A percentile compares a stretch with the other conserved stretches of the same genome.
Evolutionary conservation across 2,888 invertebrate species (phyloP).

Genomic region (Pristionchus fissidentatus): DNA sequence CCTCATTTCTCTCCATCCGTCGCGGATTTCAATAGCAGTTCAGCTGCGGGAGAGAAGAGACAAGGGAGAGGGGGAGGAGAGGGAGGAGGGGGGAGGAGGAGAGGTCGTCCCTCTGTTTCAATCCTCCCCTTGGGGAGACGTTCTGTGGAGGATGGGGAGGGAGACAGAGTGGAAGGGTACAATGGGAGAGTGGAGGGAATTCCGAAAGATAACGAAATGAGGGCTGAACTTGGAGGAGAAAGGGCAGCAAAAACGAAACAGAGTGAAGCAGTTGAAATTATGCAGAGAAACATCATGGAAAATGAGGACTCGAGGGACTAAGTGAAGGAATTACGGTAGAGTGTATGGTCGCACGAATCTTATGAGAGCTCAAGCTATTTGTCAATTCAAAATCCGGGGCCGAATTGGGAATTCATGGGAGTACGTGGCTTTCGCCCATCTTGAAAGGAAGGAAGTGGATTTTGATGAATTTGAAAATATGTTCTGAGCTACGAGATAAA

Average conservation of each 20-base stretch:
- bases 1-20: conserved; percentile 14
- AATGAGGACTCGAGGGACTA: not conserved
- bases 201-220: conserved; percentile 18
- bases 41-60: not conserved
- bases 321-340: not conserved
- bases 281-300: not conserved
- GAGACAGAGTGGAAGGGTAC: not conserved
- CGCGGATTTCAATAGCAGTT: not conserved
- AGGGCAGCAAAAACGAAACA: conserved; percentile 29
- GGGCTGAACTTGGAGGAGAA: not conserved
- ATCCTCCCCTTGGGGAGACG: not conserved
- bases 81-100: not conserved
- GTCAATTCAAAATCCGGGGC: not conserved
- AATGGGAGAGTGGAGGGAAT: not conserved
- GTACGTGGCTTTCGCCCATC: not conserved
- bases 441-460: conserved; percentile 12
- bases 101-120: conserved; percentile 3
- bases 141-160: not conserved
- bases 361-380: not conserved
- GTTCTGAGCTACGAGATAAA: not conserved
- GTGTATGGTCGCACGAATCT: not conserved
- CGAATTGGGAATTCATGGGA: not conserved
- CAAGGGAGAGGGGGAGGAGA: not conserved
- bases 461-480: conserved; percentile 13
- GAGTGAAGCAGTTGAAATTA: not conserved